Percentiles rank a stretch among this genome's conserved stretches.
Conservation (phyloP, 1,140 invertebrate species). For the Bombus pascuorum region DNA sequence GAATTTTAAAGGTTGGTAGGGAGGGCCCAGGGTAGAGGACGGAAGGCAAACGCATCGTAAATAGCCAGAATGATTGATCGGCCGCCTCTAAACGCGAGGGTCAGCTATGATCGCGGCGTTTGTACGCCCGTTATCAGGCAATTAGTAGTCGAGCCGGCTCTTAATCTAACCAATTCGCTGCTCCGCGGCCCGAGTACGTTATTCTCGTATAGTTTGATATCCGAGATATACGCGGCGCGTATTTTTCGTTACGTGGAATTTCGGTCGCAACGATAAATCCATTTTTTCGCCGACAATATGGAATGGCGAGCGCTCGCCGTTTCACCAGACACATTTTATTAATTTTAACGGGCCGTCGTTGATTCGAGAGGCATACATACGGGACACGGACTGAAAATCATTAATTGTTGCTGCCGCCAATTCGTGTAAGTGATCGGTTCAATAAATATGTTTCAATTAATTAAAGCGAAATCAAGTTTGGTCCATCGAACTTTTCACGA, state of each 20-base stretch:
- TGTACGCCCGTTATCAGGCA: slow-evolving; percentile 22
- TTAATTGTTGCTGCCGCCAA: slow-evolving; percentile 33
- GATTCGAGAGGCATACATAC: slow-evolving; percentile 25
- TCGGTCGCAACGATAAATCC: neutral
- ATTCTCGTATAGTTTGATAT: neutral
- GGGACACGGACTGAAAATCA: slow-evolving; percentile 41
- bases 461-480: slow-evolving; percentile 51
- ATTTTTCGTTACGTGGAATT: neutral
- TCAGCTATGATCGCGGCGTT: slow-evolving; percentile 13
- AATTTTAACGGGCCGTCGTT: slow-evolving; percentile 28
- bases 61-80: slow-evolving; percentile 30
- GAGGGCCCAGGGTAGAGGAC: neutral
- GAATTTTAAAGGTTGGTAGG: neutral
- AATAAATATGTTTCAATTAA: slow-evolving; percentile 52
- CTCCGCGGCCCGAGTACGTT: neutral
- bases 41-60: neutral
- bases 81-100: neutral
- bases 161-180: slow-evolving; percentile 24
- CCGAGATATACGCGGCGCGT: neutral
- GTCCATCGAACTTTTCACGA: slow-evolving; percentile 34
- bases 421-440: slow-evolving; percentile 51
- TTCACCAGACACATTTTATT: slow-evolving; percentile 28
- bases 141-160: slow-evolving; percentile 9
- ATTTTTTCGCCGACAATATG: neutral
- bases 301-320: neutral